Conservation (phyloP, 2,888 invertebrate genomes). For the Julus scanicus region DNA sequence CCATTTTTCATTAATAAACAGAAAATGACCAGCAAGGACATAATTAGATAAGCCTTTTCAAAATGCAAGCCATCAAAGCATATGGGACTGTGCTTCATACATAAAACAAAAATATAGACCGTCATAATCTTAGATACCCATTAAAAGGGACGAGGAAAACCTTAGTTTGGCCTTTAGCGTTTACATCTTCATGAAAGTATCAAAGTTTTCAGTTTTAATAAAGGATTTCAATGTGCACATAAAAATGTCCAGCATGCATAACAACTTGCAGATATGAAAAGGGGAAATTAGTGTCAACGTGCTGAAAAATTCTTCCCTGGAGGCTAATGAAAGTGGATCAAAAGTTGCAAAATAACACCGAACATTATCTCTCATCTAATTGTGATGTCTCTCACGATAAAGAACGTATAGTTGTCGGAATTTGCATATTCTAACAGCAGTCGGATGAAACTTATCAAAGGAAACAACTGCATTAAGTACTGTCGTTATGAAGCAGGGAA, state of each 20-base stretch:
- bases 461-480: slow-evolving; percentile 7
- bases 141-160: neutral
- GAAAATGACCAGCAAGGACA: neutral
- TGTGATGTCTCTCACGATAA: neutral
- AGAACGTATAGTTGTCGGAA: neutral
- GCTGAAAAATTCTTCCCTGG: slow-evolving; percentile 25
- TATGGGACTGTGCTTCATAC: neutral
- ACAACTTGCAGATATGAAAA: neutral
- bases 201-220: neutral
- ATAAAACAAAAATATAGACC: neutral
- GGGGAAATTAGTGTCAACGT: slow-evolving; percentile 21
- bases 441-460: neutral
- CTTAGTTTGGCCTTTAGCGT: neutral
- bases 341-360: slow-evolving; percentile 27
- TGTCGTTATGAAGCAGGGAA: neutral
- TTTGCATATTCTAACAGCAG: neutral
- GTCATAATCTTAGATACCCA: neutral
- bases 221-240: neutral
- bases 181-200: neutral
- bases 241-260: neutral
- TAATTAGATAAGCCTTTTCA: neutral
- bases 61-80: neutral
- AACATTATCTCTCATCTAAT: slow-evolving; percentile 15
- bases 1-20: neutral
- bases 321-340: slow-evolving; percentile 36